Base-by-base conservation (phyloP, 2,888 invertebrate genomes). In the Noctua fimbriata region DNA sequence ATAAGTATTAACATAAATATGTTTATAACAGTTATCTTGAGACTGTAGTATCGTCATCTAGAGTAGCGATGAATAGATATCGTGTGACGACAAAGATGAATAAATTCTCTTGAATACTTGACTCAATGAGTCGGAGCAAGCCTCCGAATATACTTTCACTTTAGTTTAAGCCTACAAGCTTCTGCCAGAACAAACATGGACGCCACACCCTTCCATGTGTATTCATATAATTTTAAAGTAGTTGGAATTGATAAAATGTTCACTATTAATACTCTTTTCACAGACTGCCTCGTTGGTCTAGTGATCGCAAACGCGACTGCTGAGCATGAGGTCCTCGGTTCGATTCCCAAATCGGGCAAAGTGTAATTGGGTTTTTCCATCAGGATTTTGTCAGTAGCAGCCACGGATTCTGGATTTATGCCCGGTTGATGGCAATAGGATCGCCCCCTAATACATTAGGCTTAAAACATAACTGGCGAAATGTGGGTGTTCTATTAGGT, bases 91-190 rank as follows among this genome's bases (percentile, higher is more conserved):
- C 87, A 72, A 69, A 78, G 58, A 77, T 84, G 70, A 70, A 77
- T 75, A 76, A 70, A 84, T 67, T 72, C 69, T 47, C 60, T 69
- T 52, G 66, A 74, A 60, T 71, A 52, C 72, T 36, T 69, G 49
- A 52, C 58, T 69, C 85, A 81, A 47, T 74, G 66, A 85, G 32
- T 71, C 47, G 24, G 18, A 47, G 58, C 81, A 69, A 2, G 58
- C 36, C 63, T 44, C 69, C 49, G 32, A 70, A 55, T 67, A 44
- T 32, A 83, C 83, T 83, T 83, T 83, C 83, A 75, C 83, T 83
- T 85, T 47, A 21, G 63, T 52, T 69, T 5, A 28, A 32, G 44
- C 32, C 21, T 70, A 60, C 49, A 32, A 65, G 60, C 84, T 79
- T 47, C 67, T 78, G 79, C n/a, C 6, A 16, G 4, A 7, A 36